phyloP scores from a whole-genome alignment of 1,140 invertebrate genomes.

The Mya arenaria region DNA sequence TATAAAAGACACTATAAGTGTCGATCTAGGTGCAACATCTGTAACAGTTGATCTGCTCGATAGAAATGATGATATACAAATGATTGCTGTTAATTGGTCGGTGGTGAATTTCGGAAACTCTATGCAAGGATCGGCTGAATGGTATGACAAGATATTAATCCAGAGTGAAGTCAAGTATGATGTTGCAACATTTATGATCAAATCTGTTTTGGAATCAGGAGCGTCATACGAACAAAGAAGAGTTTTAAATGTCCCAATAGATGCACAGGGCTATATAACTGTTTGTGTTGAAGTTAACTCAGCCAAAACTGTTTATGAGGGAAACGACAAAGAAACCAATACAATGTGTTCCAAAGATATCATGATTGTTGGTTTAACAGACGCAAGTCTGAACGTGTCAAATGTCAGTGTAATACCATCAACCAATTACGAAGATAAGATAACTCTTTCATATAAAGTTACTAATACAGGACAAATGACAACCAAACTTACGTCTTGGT shows the following conservation, averaged over 20 bases:
- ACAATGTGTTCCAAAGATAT: background rate
- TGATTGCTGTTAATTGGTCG: background rate
- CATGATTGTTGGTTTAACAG: background rate
- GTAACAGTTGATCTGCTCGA: background rate
- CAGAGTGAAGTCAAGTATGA: no score
- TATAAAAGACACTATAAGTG: background rate
- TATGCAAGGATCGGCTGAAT: background rate
- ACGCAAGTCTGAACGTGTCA: background rate
- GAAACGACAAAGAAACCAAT: background rate
- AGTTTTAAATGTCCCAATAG: background rate
- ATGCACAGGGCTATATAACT: background rate
- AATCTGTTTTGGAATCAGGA: background rate
- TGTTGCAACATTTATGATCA: background rate
- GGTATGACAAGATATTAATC: conserved; percentile 1
- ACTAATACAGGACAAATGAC: background rate
- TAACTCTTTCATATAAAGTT: background rate
- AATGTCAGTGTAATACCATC: background rate
- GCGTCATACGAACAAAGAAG: background rate
- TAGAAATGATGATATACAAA: background rate
- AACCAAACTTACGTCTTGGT: conserved; percentile 1
- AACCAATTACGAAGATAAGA: background rate
- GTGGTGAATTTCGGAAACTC: conserved; percentile 26
- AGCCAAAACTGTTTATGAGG: background rate
- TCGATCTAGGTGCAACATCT: background rate
- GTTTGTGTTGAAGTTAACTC: background rate